Conservation (phyloP, 2,113 vertebrate genomes). For the Trematomus loennbergii region DNA sequence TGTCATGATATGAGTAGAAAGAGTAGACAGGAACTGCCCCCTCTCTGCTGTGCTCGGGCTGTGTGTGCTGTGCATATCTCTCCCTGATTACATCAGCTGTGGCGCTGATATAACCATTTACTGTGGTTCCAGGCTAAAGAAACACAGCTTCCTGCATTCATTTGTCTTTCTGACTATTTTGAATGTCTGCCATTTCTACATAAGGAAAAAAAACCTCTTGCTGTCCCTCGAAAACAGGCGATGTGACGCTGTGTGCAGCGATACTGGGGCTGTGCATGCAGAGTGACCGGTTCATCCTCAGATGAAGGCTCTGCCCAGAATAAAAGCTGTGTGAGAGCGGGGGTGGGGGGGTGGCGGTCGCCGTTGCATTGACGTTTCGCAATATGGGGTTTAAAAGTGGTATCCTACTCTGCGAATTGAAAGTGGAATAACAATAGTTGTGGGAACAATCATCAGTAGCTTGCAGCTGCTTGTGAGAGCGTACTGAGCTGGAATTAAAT, state of each 20-base stretch:
- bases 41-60: constrained; percentile 43
- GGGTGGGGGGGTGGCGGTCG: constrained; percentile 5
- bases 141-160: constrained; percentile 49
- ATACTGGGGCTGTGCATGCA: not conserved
- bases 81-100: constrained; percentile 58
- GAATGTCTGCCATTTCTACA: constrained; percentile 30
- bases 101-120: constrained; percentile 56
- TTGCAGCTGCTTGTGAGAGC: constrained; percentile 56
- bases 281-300: constrained; percentile 30
- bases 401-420: constrained; percentile 31
- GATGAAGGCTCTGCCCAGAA: constrained; percentile 42
- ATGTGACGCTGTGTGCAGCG: not conserved
- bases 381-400: constrained; percentile 22
- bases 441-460: constrained; percentile 55
- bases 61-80: constrained; percentile 54
- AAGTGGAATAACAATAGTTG: constrained; percentile 49
- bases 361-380: constrained; percentile 6
- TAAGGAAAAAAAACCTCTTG: not conserved
- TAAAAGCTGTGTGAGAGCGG: constrained; percentile 17
- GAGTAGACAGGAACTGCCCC: constrained; percentile 32
- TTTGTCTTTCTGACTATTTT: constrained; percentile 30
- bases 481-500: constrained; percentile 60
- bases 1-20: constrained; percentile 46
- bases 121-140: constrained; percentile 39
- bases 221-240: constrained; percentile 3